These are phyloP conservation scores for Echeneis naucrates DNA, from an alignment of 2,797 vertebrate species.

Conservation along the genomic window DNA sequence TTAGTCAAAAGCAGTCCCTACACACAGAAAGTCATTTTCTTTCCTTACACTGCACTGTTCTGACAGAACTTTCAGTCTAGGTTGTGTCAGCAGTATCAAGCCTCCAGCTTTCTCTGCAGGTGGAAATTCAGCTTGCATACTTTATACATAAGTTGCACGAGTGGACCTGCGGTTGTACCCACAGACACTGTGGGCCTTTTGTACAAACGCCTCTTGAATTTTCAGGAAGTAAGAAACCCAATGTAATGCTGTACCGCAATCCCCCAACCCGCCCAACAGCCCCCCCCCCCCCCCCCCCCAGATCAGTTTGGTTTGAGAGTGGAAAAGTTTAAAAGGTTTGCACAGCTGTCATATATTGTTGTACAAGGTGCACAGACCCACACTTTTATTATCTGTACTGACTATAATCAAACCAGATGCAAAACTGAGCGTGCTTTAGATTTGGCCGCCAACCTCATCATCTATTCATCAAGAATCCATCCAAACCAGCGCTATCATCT, in stretches of 20 bases:
- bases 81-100: conserved; percentile 28
- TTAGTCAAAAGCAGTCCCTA: conserved; percentile 18
- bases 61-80: conserved; percentile 4
- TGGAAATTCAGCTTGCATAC: conserved; percentile 18
- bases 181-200: conserved; percentile 11
- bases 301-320: background rate
- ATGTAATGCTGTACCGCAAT: conserved; percentile 7
- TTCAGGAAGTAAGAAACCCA: conserved; percentile 43
- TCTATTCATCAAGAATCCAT: conserved; percentile 15
- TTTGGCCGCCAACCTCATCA: background rate
- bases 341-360: background rate
- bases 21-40: conserved; percentile 1
- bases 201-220: background rate
- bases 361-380: background rate
- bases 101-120: conserved; percentile 21
- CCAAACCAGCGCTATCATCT: background rate
- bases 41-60: background rate
- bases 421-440: background rate
- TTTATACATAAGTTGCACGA: conserved; percentile 6
- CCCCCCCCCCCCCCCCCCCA: conserved; percentile 40
- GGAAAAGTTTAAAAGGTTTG: background rate
- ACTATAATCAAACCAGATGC: background rate
- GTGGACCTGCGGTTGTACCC: conserved; percentile 42
- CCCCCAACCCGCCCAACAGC: conserved; percentile 36
- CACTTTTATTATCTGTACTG: background rate